These are phyloP conservation scores for Grammomys surdaster DNA, from an alignment of 2,113 vertebrate genomes.

Conservation along the genomic window DNA sequence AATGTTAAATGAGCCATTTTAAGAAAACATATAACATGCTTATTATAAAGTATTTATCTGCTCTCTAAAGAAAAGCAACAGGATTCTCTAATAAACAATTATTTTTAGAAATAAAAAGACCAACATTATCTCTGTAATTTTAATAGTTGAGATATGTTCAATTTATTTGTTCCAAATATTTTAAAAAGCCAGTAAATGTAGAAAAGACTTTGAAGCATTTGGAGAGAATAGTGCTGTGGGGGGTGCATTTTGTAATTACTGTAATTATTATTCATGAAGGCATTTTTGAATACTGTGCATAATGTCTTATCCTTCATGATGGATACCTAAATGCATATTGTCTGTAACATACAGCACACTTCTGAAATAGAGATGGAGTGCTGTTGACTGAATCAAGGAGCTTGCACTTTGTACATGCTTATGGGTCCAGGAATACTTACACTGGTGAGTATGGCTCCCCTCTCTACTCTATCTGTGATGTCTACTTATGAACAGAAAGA, in stretches of 20 bases:
- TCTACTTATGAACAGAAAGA: not conserved
- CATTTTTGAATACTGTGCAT: not conserved
- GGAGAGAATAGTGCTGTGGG: accelerated
- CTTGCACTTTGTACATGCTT: not conserved
- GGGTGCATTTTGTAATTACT: not conserved
- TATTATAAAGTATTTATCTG: conserved; percentile 4
- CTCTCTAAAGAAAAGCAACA: not conserved
- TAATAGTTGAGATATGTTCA: not conserved
- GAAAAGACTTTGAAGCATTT: not conserved
- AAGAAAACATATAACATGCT: not conserved
- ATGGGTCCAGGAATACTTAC: not conserved
- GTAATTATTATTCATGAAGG: not conserved
- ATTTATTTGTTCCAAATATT: not conserved
- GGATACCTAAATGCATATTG: not conserved
- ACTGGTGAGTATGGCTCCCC: accelerated
- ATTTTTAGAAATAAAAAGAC: not conserved
- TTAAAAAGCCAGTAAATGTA: not conserved
- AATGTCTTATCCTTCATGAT: not conserved
- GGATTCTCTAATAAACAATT: not conserved
- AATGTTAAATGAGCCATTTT: conserved; percentile 3
- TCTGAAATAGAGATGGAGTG: not conserved
- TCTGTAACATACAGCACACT: not conserved
- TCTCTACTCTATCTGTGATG: no score
- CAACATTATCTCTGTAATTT: not conserved
- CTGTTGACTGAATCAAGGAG: not conserved